Evolutionary conservation across 1,140 invertebrate species (phyloP).

Genomic region (Papilio aristodemus): DNA sequence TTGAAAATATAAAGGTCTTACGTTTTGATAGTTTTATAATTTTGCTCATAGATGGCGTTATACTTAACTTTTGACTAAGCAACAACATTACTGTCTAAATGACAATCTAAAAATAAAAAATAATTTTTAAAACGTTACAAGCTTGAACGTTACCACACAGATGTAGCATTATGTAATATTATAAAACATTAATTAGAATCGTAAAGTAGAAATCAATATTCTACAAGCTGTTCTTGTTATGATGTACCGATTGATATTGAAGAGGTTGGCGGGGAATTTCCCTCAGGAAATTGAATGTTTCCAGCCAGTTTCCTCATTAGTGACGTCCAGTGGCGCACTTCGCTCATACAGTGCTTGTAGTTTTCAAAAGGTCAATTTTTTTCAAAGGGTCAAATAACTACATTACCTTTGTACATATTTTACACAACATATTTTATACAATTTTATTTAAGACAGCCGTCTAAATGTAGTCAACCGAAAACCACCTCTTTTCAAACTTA

Average conservation of each 20-base stretch:
- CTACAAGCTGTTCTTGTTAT: neutral
- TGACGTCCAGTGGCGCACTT: constrained; percentile 21
- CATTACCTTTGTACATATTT: too few relatives aligned
- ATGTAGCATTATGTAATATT: too few relatives aligned
- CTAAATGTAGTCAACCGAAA: neutral
- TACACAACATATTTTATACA: too few relatives aligned
- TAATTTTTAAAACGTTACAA: too few relatives aligned
- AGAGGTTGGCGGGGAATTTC: constrained; percentile 15
- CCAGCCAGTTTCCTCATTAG: constrained; percentile 26
- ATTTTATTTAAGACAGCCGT: neutral
- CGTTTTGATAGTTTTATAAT: too few relatives aligned
- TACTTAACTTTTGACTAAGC: neutral
- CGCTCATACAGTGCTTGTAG: neutral
- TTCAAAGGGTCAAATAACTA: neutral
- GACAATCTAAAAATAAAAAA: too few relatives aligned
- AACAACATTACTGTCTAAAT: neutral
- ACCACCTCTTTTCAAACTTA: neutral
- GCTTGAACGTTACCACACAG: too few relatives aligned
- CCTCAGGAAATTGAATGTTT: constrained; percentile 30
- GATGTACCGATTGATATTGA: neutral
- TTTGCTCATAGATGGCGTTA: neutral
- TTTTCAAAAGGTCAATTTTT: constrained; percentile 2
- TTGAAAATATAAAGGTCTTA: too few relatives aligned
- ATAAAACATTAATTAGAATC: neutral
- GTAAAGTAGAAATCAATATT: neutral